Evolutionary conservation across 1,140 invertebrate genomes (phyloP).

Genomic region (Parasteatoda tepidariorum): DNA sequence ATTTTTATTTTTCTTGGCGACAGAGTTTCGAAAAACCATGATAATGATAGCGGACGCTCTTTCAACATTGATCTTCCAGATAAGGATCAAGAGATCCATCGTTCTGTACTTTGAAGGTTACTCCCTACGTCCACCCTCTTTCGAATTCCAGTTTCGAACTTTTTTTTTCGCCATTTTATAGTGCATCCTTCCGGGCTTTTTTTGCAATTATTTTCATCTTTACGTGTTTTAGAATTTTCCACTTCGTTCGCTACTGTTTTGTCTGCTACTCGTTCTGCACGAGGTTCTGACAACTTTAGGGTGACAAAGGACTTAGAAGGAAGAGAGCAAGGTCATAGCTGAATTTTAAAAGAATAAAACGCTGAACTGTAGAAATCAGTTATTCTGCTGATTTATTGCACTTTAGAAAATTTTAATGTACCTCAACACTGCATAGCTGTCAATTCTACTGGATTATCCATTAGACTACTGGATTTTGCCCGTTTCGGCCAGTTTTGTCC

Average conservation of each 20-base stretch:
- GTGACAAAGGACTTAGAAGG: not conserved
- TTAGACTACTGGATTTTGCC: too few relatives aligned
- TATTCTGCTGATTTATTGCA: too few relatives aligned
- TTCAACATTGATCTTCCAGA: not conserved
- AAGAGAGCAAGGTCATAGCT: not conserved
- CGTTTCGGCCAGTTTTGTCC: too few relatives aligned
- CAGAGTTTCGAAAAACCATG: too few relatives aligned
- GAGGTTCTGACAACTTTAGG: not conserved
- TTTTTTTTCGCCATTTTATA: too few relatives aligned
- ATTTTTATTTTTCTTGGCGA: too few relatives aligned
- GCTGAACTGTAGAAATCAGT: too few relatives aligned
- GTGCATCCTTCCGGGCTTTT: not conserved
- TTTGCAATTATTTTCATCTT: not conserved
- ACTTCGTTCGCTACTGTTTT: too few relatives aligned
- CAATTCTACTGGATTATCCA: too few relatives aligned
- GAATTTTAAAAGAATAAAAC: too few relatives aligned
- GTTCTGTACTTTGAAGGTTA: not conserved
- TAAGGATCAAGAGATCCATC: not conserved
- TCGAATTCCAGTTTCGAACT: not conserved
- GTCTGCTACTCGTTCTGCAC: not conserved
- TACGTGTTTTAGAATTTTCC: not conserved
- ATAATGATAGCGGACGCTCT: not conserved
- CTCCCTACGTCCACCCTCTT: not conserved
- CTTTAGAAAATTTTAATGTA: too few relatives aligned
- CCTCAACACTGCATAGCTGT: too few relatives aligned